Percentiles rank a stretch among this genome's conserved stretches.
These are phyloP conservation scores for Saccopteryx leptura DNA, from an alignment of 2,113 vertebrate species.

Conservation along the genomic window DNA sequence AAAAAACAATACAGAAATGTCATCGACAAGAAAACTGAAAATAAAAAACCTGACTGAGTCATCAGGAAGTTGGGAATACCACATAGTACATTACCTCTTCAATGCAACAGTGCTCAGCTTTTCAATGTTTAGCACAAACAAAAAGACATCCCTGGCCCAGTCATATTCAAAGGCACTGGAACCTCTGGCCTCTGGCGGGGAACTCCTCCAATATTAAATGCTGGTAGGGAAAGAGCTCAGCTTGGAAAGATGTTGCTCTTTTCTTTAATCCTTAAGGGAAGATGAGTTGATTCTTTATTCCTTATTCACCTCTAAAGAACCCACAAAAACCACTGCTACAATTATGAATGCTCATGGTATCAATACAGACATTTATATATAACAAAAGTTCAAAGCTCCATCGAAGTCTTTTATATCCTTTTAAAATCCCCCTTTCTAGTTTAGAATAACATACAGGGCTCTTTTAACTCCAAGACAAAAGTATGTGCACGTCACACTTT, in stretches of 20 bases:
- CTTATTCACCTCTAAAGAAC: conserved; percentile 86
- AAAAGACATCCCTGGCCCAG: not conserved
- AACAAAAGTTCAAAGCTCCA: not conserved
- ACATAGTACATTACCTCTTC: not conserved
- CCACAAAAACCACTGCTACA: conserved; percentile 82
- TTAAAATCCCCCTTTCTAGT: conserved; percentile 82
- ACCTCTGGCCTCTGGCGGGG: conserved; percentile 55
- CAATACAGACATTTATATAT: not conserved
- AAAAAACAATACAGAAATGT: conserved; percentile 39
- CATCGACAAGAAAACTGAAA: not conserved
- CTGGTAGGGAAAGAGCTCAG: conserved; percentile 52
- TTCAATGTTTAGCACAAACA: not conserved
- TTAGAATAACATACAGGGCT: conserved; percentile 62
- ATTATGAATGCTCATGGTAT: conserved; percentile 70
- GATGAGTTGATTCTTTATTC: conserved; percentile 83
- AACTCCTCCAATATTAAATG: conserved; percentile 51
- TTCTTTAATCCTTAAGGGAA: conserved; percentile 83
- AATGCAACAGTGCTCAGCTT: not conserved
- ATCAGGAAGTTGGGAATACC: not conserved
- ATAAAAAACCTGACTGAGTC: not conserved
- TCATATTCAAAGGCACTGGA: not conserved
- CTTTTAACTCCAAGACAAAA: conserved; percentile 24
- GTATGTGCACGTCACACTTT: conserved; percentile 80
- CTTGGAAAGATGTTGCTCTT: conserved; percentile 21
- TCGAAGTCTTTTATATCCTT: conserved; percentile 76